Percentiles rank a stretch among this genome's conserved stretches.
phyloP scores from a whole-genome alignment of 1,140 invertebrate genomes.

The Calephelis nemesis region DNA sequence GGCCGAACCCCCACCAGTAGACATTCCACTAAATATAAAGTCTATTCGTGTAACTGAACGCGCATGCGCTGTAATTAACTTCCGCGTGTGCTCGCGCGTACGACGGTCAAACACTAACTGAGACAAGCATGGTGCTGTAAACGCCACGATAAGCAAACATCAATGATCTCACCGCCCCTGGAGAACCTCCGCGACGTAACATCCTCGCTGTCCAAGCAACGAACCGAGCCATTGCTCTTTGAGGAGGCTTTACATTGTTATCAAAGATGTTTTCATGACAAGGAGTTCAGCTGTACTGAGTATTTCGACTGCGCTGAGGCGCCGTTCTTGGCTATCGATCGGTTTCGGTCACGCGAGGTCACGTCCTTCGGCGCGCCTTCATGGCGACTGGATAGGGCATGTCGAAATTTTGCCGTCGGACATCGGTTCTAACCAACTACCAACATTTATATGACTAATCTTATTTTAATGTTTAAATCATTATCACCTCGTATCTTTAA shows the following conservation, averaged over 20 bases:
- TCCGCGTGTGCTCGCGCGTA: conserved; percentile 71
- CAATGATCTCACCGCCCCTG: conserved; percentile 72
- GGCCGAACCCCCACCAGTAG: conserved; percentile 79
- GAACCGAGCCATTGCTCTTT: conserved; percentile 39
- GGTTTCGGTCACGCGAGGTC: conserved; percentile 62
- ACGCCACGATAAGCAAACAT: conserved; percentile 58
- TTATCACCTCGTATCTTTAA: too few species aligned
- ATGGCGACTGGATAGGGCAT: conserved; percentile 41
- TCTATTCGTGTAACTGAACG: conserved; percentile 69
- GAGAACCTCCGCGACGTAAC: conserved; percentile 67
- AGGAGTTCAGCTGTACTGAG: conserved; percentile 58
- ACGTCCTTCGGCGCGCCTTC: conserved; percentile 76
- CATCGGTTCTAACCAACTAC: too few species aligned
- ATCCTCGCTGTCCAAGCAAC: conserved; percentile 65
- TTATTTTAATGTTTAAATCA: too few species aligned
- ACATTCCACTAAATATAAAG: conserved; percentile 75
- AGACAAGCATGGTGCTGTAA: conserved; percentile 55
- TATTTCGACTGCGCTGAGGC: conserved; percentile 44
- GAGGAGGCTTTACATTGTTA: conserved; percentile 28
- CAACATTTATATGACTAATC: not conserved
- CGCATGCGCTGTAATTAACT: conserved; percentile 73
- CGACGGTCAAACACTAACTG: conserved; percentile 70
- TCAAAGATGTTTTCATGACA: conserved; percentile 49
- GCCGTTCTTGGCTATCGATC: conserved; percentile 67
- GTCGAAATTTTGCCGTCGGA: not conserved